phyloP scores from a whole-genome alignment of 2,888 invertebrate genomes.

The Nezara viridula region DNA sequence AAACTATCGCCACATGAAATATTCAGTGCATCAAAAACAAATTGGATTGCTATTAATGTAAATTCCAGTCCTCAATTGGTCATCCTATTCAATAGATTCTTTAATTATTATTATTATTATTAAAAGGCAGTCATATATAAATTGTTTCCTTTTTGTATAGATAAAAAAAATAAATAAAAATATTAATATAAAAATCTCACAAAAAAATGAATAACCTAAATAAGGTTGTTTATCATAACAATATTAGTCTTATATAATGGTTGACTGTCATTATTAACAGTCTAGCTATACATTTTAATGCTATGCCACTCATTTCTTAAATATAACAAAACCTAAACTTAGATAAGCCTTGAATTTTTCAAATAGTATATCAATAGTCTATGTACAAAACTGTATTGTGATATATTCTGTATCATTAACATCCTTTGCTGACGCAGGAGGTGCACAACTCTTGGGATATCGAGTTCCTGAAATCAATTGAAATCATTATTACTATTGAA shows the following conservation, averaged over 20 bases:
- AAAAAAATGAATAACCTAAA: too few species aligned
- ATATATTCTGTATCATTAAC: constrained; percentile 87
- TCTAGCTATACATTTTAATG: constrained; percentile 11
- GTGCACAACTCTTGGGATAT: constrained; percentile 85
- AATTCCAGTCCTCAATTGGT: background rate
- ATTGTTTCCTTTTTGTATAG: constrained; percentile 3
- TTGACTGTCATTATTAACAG: background rate
- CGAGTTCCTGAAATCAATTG: constrained; percentile 78
- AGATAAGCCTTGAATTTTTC: constrained; percentile 89
- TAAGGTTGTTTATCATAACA: too few species aligned
- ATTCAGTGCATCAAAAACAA: background rate
- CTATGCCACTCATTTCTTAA: constrained; percentile 47
- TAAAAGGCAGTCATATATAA: constrained; percentile 20
- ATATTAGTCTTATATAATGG: constrained; percentile 45
- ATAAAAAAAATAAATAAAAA: constrained; percentile 15
- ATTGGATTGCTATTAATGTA: background rate
- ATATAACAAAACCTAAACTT: constrained; percentile 66
- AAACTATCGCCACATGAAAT: background rate
- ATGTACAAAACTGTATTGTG: constrained; percentile 92
- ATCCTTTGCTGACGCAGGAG: constrained; percentile 90
- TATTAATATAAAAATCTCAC: too few species aligned
- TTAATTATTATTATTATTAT: constrained; percentile 31
- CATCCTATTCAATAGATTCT: constrained; percentile 26
- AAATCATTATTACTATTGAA: background rate
- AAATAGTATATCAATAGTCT: constrained; percentile 87